Evolutionary conservation across 2,888 invertebrate genomes (phyloP).

Genomic region (Galeruca laticollis): DNA sequence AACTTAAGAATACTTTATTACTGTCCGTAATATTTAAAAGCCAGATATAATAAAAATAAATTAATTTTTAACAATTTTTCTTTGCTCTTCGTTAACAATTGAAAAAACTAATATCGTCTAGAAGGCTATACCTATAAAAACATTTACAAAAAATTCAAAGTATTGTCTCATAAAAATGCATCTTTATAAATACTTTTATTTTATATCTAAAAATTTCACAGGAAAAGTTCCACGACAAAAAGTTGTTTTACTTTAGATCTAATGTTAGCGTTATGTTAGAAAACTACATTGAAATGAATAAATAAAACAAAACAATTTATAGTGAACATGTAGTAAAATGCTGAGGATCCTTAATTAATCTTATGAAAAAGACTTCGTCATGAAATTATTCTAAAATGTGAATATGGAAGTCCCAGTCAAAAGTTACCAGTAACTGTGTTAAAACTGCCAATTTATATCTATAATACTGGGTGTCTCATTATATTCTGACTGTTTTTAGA

Average conservation of each 20-base stretch:
- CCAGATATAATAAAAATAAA: constrained; percentile 56
- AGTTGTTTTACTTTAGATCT: constrained; percentile 19
- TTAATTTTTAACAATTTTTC: constrained; percentile 54
- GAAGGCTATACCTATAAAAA: constrained; percentile 52
- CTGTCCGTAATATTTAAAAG: constrained; percentile 44
- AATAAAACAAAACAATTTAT: background rate
- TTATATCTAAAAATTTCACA: constrained; percentile 37
- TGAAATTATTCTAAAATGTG: too few relatives aligned
- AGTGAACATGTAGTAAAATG: too few relatives aligned
- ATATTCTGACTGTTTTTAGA: too few relatives aligned
- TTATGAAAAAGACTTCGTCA: too few relatives aligned
- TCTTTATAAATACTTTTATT: constrained; percentile 48
- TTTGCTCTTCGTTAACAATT: constrained; percentile 58
- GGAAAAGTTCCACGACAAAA: constrained; percentile 36
- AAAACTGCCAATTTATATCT: too few relatives aligned
- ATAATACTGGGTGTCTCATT: too few relatives aligned
- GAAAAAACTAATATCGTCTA: constrained; percentile 52
- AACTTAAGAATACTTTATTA: constrained; percentile 48
- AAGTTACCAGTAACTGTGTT: too few relatives aligned
- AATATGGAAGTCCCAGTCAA: too few relatives aligned
- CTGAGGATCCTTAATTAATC: too few relatives aligned
- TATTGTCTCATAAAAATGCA: constrained; percentile 57
- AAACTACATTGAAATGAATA: constrained; percentile 19
- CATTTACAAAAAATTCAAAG: constrained; percentile 47
- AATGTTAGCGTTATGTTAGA: constrained; percentile 14